Conservation (phyloP, 2,797 vertebrate species). For the Orientallactaga sibirica region DNA sequence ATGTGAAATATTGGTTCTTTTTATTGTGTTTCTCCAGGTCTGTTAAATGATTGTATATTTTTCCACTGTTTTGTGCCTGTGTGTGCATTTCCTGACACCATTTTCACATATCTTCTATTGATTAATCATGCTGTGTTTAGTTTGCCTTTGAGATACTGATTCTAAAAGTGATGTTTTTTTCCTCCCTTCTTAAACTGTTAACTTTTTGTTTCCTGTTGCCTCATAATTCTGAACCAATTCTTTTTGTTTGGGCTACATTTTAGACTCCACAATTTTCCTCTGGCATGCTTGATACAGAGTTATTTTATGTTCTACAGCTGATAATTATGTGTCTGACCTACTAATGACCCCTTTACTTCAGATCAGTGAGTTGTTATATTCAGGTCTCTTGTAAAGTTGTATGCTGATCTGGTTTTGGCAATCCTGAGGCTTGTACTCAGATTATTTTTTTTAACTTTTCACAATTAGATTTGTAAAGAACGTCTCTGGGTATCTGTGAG, state of each 20-base stretch:
- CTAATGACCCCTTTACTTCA: neutral
- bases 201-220: neutral
- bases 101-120: constrained; percentile 13
- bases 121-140: neutral
- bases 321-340: neutral
- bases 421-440: neutral
- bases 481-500: neutral
- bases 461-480: neutral
- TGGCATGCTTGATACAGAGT: neutral
- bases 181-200: neutral
- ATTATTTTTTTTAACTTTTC: neutral
- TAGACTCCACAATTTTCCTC: neutral
- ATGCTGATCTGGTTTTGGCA: neutral
- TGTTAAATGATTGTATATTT: neutral
- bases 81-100: neutral
- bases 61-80: neutral
- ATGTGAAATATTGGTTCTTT: constrained; percentile 44
- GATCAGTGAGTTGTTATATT: neutral
- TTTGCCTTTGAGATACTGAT: constrained; percentile 31
- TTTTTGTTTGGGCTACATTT: constrained; percentile 5
- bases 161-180: neutral
- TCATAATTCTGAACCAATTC: neutral
- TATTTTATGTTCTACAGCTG: constrained; percentile 1
- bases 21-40: constrained; percentile 24
- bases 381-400: neutral